phyloP scores from a whole-genome alignment of 2,113 vertebrate genomes.

The Hystrix cristata region DNA sequence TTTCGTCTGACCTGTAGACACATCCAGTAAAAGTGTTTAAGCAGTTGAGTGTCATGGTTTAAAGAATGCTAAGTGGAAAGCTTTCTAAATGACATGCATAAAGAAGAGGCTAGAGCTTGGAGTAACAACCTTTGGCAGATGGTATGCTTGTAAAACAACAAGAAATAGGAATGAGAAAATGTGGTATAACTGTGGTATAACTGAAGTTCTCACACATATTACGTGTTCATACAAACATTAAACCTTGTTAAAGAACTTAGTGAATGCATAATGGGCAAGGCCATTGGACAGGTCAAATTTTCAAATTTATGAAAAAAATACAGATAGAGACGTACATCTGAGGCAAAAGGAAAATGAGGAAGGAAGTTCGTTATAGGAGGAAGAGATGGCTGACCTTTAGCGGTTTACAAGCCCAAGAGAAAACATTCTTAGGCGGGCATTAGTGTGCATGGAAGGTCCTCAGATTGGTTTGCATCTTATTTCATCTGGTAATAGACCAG shows the following conservation, averaged over 20 bases:
- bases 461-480: neutral
- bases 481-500: neutral
- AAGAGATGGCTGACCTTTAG: neutral
- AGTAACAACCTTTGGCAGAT: neutral
- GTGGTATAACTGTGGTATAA: no score
- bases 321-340: neutral
- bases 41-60: neutral
- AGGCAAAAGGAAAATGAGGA: neutral
- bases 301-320: neutral
- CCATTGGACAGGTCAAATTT: neutral
- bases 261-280: neutral
- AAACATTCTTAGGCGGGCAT: neutral
- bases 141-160: neutral
- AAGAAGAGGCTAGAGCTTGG: neutral
- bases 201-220: no score
- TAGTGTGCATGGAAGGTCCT: neutral
- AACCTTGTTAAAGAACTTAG: neutral
- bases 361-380: neutral
- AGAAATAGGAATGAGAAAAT: no score
- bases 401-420: neutral
- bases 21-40: neutral
- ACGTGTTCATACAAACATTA: no score
- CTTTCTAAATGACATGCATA: neutral
- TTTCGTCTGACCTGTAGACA: neutral
- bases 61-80: neutral